Percentiles rank a stretch among this genome's conserved stretches.
phyloP scores from a whole-genome alignment of 2,797 vertebrate species.

The Dermochelys coriacea region DNA sequence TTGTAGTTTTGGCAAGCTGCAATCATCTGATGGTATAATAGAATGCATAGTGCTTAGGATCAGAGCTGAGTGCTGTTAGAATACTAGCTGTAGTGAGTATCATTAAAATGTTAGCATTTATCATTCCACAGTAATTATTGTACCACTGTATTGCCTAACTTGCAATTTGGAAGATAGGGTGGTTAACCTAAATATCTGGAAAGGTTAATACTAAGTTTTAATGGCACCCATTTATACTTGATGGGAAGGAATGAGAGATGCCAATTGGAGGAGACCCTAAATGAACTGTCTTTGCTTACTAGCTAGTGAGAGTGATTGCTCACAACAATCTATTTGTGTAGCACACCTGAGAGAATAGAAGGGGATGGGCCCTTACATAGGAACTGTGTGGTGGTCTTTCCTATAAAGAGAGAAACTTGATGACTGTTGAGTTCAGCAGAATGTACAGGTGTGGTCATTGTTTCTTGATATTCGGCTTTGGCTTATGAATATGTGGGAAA shows the following conservation, averaged over 20 bases:
- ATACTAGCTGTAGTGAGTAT: rapidly evolving
- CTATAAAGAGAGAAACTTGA: background rate
- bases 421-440: rapidly evolving
- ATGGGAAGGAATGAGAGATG: background rate
- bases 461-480: background rate
- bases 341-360: background rate
- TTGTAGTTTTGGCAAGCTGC: background rate
- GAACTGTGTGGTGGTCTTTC: rapidly evolving
- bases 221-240: rapidly evolving
- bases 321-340: rapidly evolving
- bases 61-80: background rate
- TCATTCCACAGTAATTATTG: rapidly evolving
- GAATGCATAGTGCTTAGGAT: background rate
- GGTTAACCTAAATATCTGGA: background rate
- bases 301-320: background rate
- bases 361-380: background rate
- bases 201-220: rapidly evolving
- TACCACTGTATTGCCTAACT: rapidly evolving
- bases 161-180: background rate
- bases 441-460: background rate
- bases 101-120: rapidly evolving
- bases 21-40: background rate
- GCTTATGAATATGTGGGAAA: background rate
- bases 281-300: rapidly evolving
- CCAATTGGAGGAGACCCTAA: background rate